Evolutionary conservation across 2,888 invertebrate species (phyloP), one percentile per base, ranked within the genome.

Genomic region (Apoderus coryli): DNA sequence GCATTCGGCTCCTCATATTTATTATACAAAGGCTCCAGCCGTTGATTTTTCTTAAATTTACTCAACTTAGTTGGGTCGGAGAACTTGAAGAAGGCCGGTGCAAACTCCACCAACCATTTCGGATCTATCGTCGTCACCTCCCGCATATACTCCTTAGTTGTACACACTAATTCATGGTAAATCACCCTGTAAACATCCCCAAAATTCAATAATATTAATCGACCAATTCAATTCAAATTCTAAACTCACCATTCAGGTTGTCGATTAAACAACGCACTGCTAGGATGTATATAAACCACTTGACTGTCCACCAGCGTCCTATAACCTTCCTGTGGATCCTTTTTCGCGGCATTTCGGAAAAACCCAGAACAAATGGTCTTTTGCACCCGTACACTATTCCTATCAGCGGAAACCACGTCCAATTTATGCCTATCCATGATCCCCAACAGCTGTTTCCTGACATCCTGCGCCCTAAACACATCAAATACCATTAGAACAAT

Each of bases 1-100:
- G 95, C 86, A 56, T 99, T 98, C 0, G 95, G 89, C 56, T 98
- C 96, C 58, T 98, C 96, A 52, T 95, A 98, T 63, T 98, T 98
- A 59, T 98, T 98, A 59, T 90, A 92, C 3, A 98, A 64, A 0
- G 98, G 98, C 52, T 99, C 96, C 39, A 99, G 68, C 38, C 93
- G 72, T 66, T 98, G 95, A 63, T 95, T 93, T 62, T 95, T 93
- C 73, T 99, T 98, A 63, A 95, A 93, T 54, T 93, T 93, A 57
- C 93, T 93, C 16, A 98, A 68, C 57, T 93, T 96, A 0, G 96
- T 96, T 3, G 95, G 93, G 61, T 99, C 98, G 4, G 90, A 90
- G 63, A 96, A 92, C 57, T 90, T 88, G 67, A 96, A 99, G 69
- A 98, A 99, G 1, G 96, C 93, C 0, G 96, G 93, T 0, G 98